Percentiles rank a stretch among this genome's conserved stretches.
Conservation (phyloP, 2,888 invertebrate species). For the Melanostoma mellinum region DNA sequence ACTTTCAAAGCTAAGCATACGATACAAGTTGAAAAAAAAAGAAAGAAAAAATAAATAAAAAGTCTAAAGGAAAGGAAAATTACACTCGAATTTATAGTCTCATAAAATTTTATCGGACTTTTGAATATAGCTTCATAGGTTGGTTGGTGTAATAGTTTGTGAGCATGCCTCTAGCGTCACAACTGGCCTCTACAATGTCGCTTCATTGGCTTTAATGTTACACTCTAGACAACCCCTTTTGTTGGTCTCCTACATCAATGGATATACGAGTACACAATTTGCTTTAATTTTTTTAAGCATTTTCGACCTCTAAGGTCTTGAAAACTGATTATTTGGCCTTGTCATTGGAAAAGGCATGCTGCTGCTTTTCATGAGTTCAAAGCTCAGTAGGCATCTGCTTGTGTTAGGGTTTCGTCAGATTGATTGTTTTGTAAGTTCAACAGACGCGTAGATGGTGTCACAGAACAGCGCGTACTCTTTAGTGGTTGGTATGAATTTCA, state of each 20-base stretch:
- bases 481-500: conserved; percentile 49
- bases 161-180: conserved; percentile 45
- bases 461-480: background rate
- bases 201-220: conserved; percentile 34
- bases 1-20: conserved; percentile 26
- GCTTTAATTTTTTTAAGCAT: conserved; percentile 47
- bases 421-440: conserved; percentile 38
- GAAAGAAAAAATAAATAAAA: conserved; percentile 32
- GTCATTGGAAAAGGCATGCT: conserved; percentile 14
- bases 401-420: conserved; percentile 34
- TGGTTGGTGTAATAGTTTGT: conserved; percentile 54
- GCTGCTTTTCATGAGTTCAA: conserved; percentile 52
- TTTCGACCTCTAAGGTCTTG: conserved; percentile 4
- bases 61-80: conserved; percentile 49
- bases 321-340: conserved; percentile 35
- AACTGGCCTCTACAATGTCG: background rate
- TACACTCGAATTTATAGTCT: conserved; percentile 67
- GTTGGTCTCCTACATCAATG: background rate
- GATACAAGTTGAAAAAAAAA: conserved; percentile 6
- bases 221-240: conserved; percentile 40
- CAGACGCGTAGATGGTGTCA: conserved; percentile 40
- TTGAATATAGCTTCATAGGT: conserved; percentile 66
- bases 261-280: conserved; percentile 18
- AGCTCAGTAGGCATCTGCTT: conserved; percentile 37
- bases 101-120: conserved; percentile 72